A percentile compares a stretch with the other conserved stretches of the same genome.
phyloP scores from a whole-genome alignment of 2,888 invertebrate genomes.

The Drosophila longiperda region DNA sequence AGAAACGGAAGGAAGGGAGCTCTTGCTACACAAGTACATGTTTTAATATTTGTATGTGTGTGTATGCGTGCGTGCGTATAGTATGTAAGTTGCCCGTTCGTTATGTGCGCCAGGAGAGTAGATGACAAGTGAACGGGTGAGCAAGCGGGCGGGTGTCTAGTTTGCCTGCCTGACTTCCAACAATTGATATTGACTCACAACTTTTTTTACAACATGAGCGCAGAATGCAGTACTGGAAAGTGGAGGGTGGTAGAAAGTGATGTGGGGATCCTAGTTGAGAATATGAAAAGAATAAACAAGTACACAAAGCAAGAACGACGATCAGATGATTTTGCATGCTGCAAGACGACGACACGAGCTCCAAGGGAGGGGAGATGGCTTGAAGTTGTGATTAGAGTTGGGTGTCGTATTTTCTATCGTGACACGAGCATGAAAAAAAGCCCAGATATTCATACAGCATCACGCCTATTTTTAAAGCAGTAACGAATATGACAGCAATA shows the following conservation, averaged over 20 bases:
- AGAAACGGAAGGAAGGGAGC: constrained; percentile 75
- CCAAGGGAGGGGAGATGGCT: neutral
- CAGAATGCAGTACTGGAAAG: constrained; percentile 31
- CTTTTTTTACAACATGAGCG: constrained; percentile 49
- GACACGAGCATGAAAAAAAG: neutral
- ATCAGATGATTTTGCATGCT: constrained; percentile 47
- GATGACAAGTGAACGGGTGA: constrained; percentile 6
- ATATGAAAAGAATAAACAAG: constrained; percentile 6
- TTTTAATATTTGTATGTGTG: constrained; percentile 35
- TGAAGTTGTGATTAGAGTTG: constrained; percentile 3
- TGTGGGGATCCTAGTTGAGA: constrained; percentile 30
- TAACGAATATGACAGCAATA: neutral
- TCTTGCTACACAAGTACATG: constrained; percentile 54
- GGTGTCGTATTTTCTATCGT: neutral
- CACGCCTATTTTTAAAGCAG: neutral
- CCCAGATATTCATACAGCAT: neutral
- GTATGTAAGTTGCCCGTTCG: constrained; percentile 19
- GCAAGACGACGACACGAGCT: neutral
- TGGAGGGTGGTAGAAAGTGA: neutral
- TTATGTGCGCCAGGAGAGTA: constrained; percentile 34
- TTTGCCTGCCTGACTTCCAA: constrained; percentile 52
- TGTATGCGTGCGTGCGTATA: constrained; percentile 22
- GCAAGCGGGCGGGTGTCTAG: constrained; percentile 42
- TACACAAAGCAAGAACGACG: constrained; percentile 29
- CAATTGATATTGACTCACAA: constrained; percentile 74